phyloP scores from a whole-genome alignment of 1,140 invertebrate genomes.

The Hylyphantes graminicola region DNA sequence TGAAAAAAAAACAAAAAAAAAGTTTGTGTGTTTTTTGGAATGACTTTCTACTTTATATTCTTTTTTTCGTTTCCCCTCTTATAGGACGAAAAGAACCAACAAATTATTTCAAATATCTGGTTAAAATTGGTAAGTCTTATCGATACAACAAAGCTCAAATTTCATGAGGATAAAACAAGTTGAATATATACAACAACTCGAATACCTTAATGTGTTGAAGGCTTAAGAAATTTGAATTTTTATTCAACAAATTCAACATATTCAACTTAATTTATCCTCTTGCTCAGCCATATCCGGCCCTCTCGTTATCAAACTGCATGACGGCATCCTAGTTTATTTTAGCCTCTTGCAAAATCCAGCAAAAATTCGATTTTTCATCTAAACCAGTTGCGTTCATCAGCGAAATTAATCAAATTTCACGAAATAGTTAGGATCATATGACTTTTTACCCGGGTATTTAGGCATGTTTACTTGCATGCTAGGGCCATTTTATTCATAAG shows the following conservation, averaged over 20 bases:
- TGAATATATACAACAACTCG: constrained; percentile 27
- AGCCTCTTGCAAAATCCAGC: constrained; percentile 56
- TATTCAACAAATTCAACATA: background rate
- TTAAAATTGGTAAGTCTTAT: constrained; percentile 84
- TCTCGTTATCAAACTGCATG: constrained; percentile 59
- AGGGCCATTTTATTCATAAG: constrained; percentile 1
- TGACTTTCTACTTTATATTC: constrained; percentile 64
- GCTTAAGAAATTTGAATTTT: background rate
- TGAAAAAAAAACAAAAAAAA: constrained; percentile 40
- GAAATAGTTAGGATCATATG: background rate
- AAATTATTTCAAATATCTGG: constrained; percentile 93
- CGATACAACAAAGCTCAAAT: constrained; percentile 62
- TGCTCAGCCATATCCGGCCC: constrained; percentile 58
- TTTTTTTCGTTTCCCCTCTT: constrained; percentile 68
- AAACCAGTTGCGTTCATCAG: too few species aligned
- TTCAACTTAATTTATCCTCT: constrained; percentile 60
- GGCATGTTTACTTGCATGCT: constrained; percentile 55
- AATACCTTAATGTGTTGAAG: background rate
- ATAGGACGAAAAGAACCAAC: constrained; percentile 93
- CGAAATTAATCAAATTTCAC: too few species aligned
- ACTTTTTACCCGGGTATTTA: constrained; percentile 8
- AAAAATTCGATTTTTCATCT: background rate
- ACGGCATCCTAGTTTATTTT: constrained; percentile 59
- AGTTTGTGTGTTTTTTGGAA: constrained; percentile 60
- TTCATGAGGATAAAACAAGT: constrained; percentile 65